phyloP scores from a whole-genome alignment of 2,888 invertebrate species.

The Conchocele bisecta region DNA sequence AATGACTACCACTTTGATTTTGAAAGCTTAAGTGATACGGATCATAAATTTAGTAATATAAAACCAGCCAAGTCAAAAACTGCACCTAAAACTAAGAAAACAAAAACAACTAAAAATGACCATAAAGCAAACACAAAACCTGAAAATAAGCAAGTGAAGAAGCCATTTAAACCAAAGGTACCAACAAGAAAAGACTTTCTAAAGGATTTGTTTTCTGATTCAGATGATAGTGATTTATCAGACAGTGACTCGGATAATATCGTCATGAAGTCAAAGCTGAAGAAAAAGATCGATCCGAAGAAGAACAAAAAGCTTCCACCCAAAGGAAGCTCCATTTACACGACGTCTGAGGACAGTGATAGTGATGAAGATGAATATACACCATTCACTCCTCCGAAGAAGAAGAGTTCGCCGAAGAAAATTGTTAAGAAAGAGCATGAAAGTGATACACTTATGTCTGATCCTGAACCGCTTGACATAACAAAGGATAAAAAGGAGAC shows the following conservation, averaged over 20 bases:
- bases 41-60: conserved; percentile 43
- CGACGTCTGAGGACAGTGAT: conserved; percentile 55
- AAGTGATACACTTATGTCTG: conserved; percentile 47
- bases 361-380: conserved; percentile 56
- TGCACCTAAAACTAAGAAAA: conserved; percentile 39
- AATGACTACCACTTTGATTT: conserved; percentile 45
- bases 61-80: conserved; percentile 55
- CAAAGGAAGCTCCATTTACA: conserved; percentile 58
- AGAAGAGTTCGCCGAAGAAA: conserved; percentile 45
- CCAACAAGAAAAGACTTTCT: conserved; percentile 50
- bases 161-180: conserved; percentile 39
- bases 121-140: conserved; percentile 42
- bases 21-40: conserved; percentile 57
- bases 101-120: conserved; percentile 26
- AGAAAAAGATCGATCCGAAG: conserved; percentile 43
- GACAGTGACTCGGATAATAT: conserved; percentile 59
- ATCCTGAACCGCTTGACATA: conserved; percentile 34
- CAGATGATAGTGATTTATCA: conserved; percentile 51
- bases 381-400: conserved; percentile 45
- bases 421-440: conserved; percentile 32
- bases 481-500: conserved; percentile 23
- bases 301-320: conserved; percentile 52
- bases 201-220: conserved; percentile 57
- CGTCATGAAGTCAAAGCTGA: conserved; percentile 40
- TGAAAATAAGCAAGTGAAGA: conserved; percentile 44